Evolutionary conservation across 1,140 invertebrate genomes (phyloP).

Genomic region (Dreissena polymorpha): DNA sequence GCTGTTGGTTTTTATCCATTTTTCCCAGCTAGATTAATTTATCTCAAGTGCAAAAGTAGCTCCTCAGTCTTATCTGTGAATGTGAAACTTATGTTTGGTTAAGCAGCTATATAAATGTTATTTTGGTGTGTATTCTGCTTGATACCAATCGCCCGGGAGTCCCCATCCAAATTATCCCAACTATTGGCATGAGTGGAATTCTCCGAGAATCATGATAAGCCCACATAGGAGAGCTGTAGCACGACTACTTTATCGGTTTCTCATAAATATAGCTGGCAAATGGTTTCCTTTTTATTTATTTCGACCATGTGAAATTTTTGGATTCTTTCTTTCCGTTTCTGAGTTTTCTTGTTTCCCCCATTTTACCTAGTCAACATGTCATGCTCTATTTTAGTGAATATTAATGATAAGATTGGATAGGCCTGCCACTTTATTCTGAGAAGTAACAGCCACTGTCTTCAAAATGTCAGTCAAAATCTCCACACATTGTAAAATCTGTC

Average conservation of each 20-base stretch:
- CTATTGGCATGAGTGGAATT: conserved; percentile 53
- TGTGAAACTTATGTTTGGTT: conserved; percentile 51
- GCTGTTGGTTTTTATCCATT: conserved; percentile 6
- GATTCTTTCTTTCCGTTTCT: too few species aligned
- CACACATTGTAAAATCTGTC: conserved; percentile 8
- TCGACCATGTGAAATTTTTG: neutral
- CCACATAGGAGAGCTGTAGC: conserved; percentile 16
- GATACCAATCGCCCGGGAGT: conserved; percentile 41
- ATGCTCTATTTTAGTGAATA: conserved; percentile 34
- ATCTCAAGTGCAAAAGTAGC: conserved; percentile 34
- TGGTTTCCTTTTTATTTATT: conserved; percentile 45
- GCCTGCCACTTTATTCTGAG: conserved; percentile 43
- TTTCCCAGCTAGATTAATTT: conserved; percentile 21
- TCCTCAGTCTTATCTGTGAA: conserved; percentile 32
- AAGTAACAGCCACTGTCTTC: conserved; percentile 30
- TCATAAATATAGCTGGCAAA: conserved; percentile 52
- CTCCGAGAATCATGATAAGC: conserved; percentile 35
- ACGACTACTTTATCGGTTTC: conserved; percentile 39
- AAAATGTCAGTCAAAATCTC: conserved; percentile 12
- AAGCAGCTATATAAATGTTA: conserved; percentile 54
- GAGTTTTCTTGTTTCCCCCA: too few species aligned
- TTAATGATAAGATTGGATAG: conserved; percentile 45
- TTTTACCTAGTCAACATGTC: neutral
- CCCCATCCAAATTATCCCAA: conserved; percentile 49
- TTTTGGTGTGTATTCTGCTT: conserved; percentile 47